These are phyloP conservation scores for Meda fulgida DNA, from an alignment of 2,797 vertebrate genomes.

Conservation along the genomic window DNA sequence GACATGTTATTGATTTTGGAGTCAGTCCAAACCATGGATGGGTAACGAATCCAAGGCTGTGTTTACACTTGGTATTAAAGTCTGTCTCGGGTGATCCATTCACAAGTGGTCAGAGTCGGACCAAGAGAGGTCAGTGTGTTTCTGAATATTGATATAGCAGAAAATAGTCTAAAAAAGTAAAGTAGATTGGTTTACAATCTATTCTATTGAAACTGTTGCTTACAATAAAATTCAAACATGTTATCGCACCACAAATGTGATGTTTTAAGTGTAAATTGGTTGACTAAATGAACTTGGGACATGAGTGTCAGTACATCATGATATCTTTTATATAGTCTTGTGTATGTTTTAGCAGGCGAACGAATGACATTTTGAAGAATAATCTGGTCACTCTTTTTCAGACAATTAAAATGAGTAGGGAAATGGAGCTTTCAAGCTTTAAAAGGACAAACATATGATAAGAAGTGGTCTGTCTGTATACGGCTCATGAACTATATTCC, in stretches of 20 bases:
- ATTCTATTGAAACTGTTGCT: no score
- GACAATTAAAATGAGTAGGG: not conserved
- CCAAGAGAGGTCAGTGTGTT: not conserved
- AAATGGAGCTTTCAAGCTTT: slow-evolving; percentile 1
- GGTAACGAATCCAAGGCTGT: not conserved
- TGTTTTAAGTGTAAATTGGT: not conserved
- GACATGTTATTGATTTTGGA: slow-evolving; percentile 25
- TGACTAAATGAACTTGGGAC: not conserved
- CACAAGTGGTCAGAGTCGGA: slow-evolving; percentile 1
- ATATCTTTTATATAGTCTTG: not conserved
- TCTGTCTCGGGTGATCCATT: not conserved
- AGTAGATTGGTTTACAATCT: no score
- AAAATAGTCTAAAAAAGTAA: not conserved
- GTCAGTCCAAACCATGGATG: not conserved
- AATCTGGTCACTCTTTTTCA: not conserved
- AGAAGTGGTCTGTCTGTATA: not conserved
- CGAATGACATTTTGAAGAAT: not conserved
- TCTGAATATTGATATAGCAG: not conserved
- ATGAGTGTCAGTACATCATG: not conserved
- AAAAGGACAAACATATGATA: not conserved
- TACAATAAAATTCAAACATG: not conserved
- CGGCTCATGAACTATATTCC: not conserved
- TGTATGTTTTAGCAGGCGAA: not conserved
- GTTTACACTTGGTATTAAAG: not conserved
- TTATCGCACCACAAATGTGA: not conserved